Conservation (phyloP, 2,888 invertebrate genomes). For the Xiphydria camelus region DNA sequence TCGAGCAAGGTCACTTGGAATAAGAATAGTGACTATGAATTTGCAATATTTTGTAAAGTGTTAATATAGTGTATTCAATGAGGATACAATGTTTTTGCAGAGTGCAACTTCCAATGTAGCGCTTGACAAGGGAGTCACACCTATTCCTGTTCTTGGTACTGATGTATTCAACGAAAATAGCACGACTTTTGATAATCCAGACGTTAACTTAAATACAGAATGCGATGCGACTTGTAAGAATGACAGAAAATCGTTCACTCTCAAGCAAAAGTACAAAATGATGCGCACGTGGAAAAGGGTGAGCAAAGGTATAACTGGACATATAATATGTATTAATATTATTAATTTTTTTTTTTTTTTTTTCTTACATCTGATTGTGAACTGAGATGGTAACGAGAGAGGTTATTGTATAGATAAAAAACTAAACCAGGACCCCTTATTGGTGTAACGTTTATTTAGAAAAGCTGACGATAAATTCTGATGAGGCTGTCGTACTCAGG, state of each 20-base stretch:
- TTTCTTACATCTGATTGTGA: not conserved
- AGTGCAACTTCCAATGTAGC: too few relatives aligned
- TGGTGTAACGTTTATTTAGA: constrained; percentile 26
- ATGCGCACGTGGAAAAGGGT: constrained; percentile 44
- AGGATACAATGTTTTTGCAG: too few relatives aligned
- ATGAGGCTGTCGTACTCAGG: constrained; percentile 63
- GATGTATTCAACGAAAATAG: not conserved
- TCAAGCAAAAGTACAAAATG: constrained; percentile 37
- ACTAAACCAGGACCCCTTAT: constrained; percentile 4
- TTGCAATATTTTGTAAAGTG: too few relatives aligned
- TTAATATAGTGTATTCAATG: too few relatives aligned
- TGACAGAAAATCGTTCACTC: constrained; percentile 22
- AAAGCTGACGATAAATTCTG: constrained; percentile 39
- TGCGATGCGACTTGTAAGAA: not conserved
- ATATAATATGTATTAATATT: too few relatives aligned
- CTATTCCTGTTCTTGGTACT: too few relatives aligned
- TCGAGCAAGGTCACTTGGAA: too few relatives aligned
- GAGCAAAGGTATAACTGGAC: constrained; percentile 39
- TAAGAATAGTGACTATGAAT: too few relatives aligned
- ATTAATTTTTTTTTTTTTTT: too few relatives aligned
- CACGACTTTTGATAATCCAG: constrained; percentile 10
- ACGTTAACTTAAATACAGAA: constrained; percentile 19
- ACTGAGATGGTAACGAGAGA: not conserved
- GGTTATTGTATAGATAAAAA: constrained; percentile 1
- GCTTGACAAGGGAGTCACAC: too few relatives aligned